These are phyloP conservation scores for Azorinus chamasolen DNA, from an alignment of 2,888 invertebrate genomes.

Conservation along the genomic window DNA sequence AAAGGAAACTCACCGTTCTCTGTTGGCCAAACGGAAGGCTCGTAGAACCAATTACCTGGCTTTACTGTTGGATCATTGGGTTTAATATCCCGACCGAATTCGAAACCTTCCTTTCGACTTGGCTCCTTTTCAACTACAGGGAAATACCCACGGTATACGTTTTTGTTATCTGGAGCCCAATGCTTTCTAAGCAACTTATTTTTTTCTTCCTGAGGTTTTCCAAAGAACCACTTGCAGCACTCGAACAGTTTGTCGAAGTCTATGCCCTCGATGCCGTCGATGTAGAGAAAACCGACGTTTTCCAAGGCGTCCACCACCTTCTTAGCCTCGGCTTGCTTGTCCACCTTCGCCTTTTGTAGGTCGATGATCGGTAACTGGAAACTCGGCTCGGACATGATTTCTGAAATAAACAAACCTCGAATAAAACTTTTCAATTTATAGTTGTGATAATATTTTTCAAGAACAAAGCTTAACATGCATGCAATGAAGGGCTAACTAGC, in stretches of 20 bases:
- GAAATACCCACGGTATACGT: conserved; percentile 75
- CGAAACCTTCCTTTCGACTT: conserved; percentile 76
- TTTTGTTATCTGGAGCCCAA: conserved; percentile 67
- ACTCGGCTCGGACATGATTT: too few relatives aligned
- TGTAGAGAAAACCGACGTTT: conserved; percentile 71
- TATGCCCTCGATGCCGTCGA: conserved; percentile 69
- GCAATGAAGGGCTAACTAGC: too few relatives aligned
- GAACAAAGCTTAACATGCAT: too few relatives aligned
- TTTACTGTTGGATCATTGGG: conserved; percentile 62
- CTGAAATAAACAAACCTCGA: too few relatives aligned
- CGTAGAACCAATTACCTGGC: conserved; percentile 70
- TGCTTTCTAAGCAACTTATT: conserved; percentile 53
- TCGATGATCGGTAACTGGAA: conserved; percentile 70
- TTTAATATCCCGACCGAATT: conserved; percentile 64
- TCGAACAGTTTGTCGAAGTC: conserved; percentile 65
- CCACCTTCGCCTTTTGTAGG: conserved; percentile 60
- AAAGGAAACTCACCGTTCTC: conserved; percentile 64
- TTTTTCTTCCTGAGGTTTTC: conserved; percentile 58
- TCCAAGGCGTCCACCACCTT: conserved; percentile 70
- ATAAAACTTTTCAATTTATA: too few relatives aligned
- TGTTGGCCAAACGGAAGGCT: conserved; percentile 72
- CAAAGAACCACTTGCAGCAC: conserved; percentile 71
- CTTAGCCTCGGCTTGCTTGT: conserved; percentile 58
- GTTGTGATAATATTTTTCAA: too few relatives aligned
- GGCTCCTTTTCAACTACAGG: conserved; percentile 68